These are phyloP conservation scores for Myotis myotis DNA, from an alignment of 2,797 vertebrate genomes.

Conservation along the genomic window DNA sequence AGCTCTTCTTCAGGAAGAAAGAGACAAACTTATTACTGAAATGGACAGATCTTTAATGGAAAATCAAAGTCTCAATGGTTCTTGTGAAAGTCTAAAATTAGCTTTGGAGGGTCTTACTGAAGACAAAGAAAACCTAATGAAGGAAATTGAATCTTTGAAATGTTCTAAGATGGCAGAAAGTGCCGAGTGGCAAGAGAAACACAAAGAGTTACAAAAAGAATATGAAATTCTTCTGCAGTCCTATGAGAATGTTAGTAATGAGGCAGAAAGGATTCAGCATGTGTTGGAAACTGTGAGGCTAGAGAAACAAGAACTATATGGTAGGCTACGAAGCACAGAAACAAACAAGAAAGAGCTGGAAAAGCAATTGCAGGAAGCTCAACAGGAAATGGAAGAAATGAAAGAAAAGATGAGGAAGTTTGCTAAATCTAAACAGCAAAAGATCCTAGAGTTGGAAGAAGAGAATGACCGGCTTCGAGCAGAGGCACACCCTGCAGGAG, in stretches of 20 bases:
- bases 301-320: constrained; percentile 92
- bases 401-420: constrained; percentile 99
- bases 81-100: constrained; percentile 93
- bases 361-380: constrained; percentile 87
- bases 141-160: constrained; percentile 86
- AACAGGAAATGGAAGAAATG: constrained; percentile 90
- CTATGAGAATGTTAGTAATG: constrained; percentile 96
- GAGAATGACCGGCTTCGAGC: constrained; percentile 93
- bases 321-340: constrained; percentile 87
- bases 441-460: constrained; percentile 96
- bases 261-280: constrained; percentile 92
- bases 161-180: constrained; percentile 82
- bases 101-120: constrained; percentile 87
- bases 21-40: constrained; percentile 89
- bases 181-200: constrained; percentile 90
- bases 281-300: constrained; percentile 92
- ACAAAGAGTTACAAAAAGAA: constrained; percentile 91
- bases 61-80: constrained; percentile 91
- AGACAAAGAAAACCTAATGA: constrained; percentile 89
- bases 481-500: constrained; percentile 75
- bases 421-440: constrained; percentile 96
- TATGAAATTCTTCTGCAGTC: constrained; percentile 97
- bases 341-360: constrained; percentile 87
- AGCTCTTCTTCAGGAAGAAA: constrained; percentile 84
- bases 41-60: constrained; percentile 89